Evolutionary conservation across 2,797 vertebrate species (phyloP).

Genomic region (Pseudochirops cupreus): DNA sequence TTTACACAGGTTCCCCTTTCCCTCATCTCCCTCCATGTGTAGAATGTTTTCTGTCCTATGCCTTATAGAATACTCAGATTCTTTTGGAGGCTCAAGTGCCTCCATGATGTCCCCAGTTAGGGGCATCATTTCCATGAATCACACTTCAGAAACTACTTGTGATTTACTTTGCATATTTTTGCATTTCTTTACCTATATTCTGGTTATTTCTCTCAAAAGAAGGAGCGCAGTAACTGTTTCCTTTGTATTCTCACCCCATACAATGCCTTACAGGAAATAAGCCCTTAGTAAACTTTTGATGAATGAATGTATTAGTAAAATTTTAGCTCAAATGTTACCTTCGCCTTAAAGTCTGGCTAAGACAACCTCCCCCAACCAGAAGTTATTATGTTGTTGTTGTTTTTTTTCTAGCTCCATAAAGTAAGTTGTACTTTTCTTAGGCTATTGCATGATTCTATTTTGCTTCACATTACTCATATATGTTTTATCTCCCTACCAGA

Average conservation of each 20-base stretch:
- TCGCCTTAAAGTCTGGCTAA: neutral
- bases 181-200: neutral
- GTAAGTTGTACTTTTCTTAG: neutral
- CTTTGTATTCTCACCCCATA: neutral
- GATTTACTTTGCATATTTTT: neutral
- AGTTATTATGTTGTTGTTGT: neutral
- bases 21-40: neutral
- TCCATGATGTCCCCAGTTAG: neutral
- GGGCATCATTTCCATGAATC: neutral
- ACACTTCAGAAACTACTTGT: neutral
- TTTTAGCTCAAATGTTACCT: neutral
- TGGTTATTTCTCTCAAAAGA: neutral
- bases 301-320: neutral
- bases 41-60: neutral
- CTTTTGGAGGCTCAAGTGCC: neutral
- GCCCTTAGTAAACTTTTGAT: neutral
- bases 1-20: neutral
- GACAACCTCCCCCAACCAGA: neutral
- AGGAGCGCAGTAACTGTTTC: neutral
- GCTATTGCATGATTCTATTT: neutral
- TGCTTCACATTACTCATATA: neutral
- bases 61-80: neutral
- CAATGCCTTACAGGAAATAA: neutral
- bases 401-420: neutral
- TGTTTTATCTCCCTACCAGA: neutral